phyloP scores from a whole-genome alignment of 2,797 vertebrate genomes.

The Enteromius trimaculatus region DNA sequence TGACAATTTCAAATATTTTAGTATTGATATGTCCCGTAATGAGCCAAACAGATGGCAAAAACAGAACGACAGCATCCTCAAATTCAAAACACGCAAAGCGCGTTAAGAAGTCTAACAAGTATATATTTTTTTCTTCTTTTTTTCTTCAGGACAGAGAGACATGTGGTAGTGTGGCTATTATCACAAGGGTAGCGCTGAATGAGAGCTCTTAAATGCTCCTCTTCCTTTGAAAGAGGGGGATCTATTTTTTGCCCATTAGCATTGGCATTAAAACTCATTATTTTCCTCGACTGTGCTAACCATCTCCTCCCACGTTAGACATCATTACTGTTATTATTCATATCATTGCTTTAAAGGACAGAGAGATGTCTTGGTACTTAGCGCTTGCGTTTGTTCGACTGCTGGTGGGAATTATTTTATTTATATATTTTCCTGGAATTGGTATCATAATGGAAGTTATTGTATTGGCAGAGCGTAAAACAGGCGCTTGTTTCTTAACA shows the following conservation, averaged over 20 bases:
- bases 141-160: slow-evolving; percentile 41
- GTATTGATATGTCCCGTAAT: slow-evolving; percentile 46
- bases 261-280: slow-evolving; percentile 75
- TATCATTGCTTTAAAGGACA: slow-evolving; percentile 74
- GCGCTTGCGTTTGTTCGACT: slow-evolving; percentile 61
- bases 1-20: slow-evolving; percentile 50
- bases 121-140: slow-evolving; percentile 29
- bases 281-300: slow-evolving; percentile 69
- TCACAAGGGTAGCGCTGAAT: slow-evolving; percentile 53
- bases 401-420: slow-evolving; percentile 54
- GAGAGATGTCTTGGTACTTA: slow-evolving; percentile 62
- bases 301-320: slow-evolving; percentile 66
- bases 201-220: slow-evolving; percentile 71
- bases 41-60: slow-evolving; percentile 53
- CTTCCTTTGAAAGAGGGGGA: slow-evolving; percentile 64
- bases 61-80: slow-evolving; percentile 36
- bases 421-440: slow-evolving; percentile 50
- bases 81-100: slow-evolving; percentile 40
- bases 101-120: slow-evolving; percentile 51
- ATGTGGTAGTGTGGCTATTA: slow-evolving; percentile 53
- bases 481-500: slow-evolving; percentile 11
- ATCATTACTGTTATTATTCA: slow-evolving; percentile 73
- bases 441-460: slow-evolving; percentile 55
- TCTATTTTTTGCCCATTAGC: slow-evolving; percentile 76
- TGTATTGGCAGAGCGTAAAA: slow-evolving; percentile 27